Base-by-base conservation (phyloP, 1,140 invertebrate genomes). In the Oryctes rhinoceros region DNA sequence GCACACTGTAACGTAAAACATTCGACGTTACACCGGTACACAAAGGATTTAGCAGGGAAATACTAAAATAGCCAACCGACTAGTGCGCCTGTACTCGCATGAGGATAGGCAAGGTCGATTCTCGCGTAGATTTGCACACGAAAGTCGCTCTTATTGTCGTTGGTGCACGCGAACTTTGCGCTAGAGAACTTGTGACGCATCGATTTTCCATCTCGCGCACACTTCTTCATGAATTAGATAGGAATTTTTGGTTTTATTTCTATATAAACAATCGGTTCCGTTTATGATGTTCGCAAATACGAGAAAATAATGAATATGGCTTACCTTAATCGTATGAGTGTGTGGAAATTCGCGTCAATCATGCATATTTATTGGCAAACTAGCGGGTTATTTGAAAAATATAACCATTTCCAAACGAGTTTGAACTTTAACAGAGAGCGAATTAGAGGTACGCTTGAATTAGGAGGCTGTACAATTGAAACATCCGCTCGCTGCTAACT, bases 181-280 rank as follows among this genome's bases (percentile, higher is more conserved):
- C 13, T 59, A 59, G 15, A 6, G 53, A n/a, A 59, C 15, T 59
- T 3, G 53, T 59, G 53, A 59, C 13, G 53, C 53, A 59, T 59
- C 18, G 53, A 59, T 59, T 59, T 59, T 59, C 53, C 9, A 59
- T 59, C 53, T 59, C 53, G 53, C 53, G 53, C 53, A 59, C 15
- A 59, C 7, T 59, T 53, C 49, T 53, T 18, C 15, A 18, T 59
- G 53, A 59, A n/a, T n/a, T 10, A 13, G 2, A 53, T 53, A 13
- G 49, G 49, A 53, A 53, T 53, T 53, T 59, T 6, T 18, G 5
- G 39, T 44, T 44, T 1, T 44, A 10, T 44, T 44, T 44, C 39
- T 44, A 44, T 44, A 44, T 44, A 44, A 44, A 44, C 39, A 7
- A 44, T 44, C 9, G 5, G 39, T 10, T 44, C 9, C 39, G 39